Conservation (phyloP, 2,113 vertebrate genomes). For the Spizaetus ornatus region DNA sequence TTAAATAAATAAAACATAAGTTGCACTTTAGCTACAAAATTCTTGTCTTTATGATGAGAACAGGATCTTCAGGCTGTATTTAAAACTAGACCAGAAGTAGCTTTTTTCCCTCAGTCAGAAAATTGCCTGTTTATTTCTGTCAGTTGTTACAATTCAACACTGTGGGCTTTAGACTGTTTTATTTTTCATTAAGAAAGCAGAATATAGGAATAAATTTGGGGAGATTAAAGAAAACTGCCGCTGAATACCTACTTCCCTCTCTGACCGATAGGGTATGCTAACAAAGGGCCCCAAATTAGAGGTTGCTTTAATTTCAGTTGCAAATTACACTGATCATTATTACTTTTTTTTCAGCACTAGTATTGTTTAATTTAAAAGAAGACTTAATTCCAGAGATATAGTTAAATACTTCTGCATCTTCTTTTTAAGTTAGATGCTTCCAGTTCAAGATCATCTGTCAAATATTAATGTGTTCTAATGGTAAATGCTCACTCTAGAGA, state of each 20-base stretch:
- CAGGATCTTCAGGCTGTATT: slow-evolving; percentile 22
- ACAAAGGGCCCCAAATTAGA: background rate
- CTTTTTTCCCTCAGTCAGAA: background rate
- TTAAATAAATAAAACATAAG: slow-evolving; percentile 64
- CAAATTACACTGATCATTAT: background rate
- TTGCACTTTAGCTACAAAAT: slow-evolving; percentile 34
- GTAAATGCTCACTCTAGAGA: slow-evolving; percentile 71
- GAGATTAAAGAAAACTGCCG: background rate
- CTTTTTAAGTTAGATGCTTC: slow-evolving; percentile 59
- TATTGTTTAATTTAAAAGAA: background rate
- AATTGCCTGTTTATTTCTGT: background rate
- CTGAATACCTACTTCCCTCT: background rate
- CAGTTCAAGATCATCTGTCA: slow-evolving; percentile 66
- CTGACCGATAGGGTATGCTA: background rate
- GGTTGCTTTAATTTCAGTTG: background rate
- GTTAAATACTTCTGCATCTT: slow-evolving; percentile 47
- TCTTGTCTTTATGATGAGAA: slow-evolving; percentile 23
- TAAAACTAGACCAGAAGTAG: slow-evolving; percentile 2
- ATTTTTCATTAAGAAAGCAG: background rate
- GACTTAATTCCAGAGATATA: background rate
- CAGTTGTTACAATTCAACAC: background rate
- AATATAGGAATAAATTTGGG: background rate
- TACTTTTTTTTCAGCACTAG: background rate
- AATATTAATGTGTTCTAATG: slow-evolving; percentile 79
- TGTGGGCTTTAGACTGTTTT: background rate